These are phyloP conservation scores for Schizopygopsis pylzovi DNA, from an alignment of 2,797 vertebrate genomes.

Conservation along the genomic window DNA sequence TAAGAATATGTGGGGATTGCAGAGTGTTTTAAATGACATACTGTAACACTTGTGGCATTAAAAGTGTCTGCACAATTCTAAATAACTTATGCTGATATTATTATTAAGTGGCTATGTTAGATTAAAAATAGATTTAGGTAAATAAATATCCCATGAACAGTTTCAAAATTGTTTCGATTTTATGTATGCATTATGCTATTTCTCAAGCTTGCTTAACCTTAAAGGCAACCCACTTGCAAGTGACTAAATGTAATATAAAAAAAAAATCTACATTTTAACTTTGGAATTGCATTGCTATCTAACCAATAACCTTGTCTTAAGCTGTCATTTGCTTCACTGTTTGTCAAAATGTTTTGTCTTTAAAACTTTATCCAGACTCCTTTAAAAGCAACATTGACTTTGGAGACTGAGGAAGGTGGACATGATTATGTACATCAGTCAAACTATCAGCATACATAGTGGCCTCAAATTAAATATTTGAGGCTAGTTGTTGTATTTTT, in stretches of 20 bases:
- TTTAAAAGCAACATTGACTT: background rate
- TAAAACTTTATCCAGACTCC: conserved; percentile 36
- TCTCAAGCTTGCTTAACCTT: background rate
- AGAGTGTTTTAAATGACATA: background rate
- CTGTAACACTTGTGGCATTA: background rate
- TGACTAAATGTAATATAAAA: background rate
- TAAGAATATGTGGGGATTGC: conserved; percentile 16
- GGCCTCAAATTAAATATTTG: background rate
- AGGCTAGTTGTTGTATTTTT: background rate
- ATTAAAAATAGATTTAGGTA: background rate
- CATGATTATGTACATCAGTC: conserved; percentile 53
- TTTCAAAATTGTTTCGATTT: background rate
- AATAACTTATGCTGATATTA: background rate
- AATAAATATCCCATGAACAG: background rate
- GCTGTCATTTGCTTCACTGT: background rate
- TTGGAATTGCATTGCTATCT: background rate
- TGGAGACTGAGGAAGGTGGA: conserved; percentile 60
- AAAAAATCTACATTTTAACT: background rate
- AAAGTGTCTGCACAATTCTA: background rate
- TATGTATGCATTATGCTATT: background rate
- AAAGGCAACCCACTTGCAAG: background rate
- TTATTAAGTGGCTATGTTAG: background rate
- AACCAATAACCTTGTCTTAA: background rate
- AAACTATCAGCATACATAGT: conserved; percentile 28
- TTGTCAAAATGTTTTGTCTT: background rate